A percentile compares a stretch with the other conserved stretches of the same genome.
Evolutionary conservation across 1,140 invertebrate species (phyloP).

Genomic region (Yoshiicerus persimilis): DNA sequence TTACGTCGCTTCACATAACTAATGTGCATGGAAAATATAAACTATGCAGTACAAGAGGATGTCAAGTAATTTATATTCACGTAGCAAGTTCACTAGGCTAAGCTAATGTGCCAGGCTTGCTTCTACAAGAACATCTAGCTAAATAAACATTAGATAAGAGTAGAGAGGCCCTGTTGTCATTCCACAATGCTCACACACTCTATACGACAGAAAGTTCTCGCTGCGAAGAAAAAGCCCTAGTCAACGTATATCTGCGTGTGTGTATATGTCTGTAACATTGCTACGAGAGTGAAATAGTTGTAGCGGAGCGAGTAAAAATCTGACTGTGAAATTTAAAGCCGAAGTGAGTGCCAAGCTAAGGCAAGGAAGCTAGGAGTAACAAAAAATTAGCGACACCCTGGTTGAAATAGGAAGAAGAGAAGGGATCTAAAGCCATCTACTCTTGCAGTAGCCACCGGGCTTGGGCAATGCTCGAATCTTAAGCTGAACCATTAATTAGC

Average conservation of each 20-base stretch:
- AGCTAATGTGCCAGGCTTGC: neutral
- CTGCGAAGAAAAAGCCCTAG: too few species aligned
- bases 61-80: neutral
- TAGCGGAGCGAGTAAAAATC: neutral
- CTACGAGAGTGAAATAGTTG: neutral
- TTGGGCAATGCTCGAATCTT: neutral
- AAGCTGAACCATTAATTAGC: constrained; percentile 4
- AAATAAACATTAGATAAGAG: neutral
- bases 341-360: neutral
- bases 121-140: neutral
- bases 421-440: neutral
- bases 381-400: neutral
- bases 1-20: too few species aligned
- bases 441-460: neutral
- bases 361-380: neutral
- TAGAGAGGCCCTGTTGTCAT: too few species aligned
- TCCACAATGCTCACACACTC: too few species aligned
- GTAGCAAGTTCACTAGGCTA: neutral
- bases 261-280: neutral
- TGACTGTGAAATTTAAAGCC: neutral
- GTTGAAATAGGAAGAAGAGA: neutral
- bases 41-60: neutral
- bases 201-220: too few species aligned
- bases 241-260: too few species aligned
- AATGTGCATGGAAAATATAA: too few species aligned